A percentile compares a stretch with the other conserved stretches of the same genome.
phyloP scores from a whole-genome alignment of 2,888 invertebrate species.

The Oegoconia quadripuncta region DNA sequence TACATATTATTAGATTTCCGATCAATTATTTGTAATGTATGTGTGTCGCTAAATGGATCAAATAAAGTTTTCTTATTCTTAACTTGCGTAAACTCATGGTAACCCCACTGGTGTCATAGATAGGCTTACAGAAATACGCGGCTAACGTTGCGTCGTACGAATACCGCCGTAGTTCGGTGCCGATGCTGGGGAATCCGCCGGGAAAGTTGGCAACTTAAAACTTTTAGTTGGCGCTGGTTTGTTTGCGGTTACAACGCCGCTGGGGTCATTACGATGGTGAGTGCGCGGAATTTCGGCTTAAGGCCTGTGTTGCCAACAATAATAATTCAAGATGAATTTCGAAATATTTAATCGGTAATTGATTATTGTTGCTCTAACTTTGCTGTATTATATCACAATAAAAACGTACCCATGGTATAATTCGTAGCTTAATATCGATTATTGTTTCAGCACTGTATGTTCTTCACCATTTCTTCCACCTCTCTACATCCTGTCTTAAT shows the following conservation, averaged over 20 bases:
- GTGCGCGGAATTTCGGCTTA: slow-evolving; percentile 45
- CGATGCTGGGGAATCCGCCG: slow-evolving; percentile 38
- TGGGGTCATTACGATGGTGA: slow-evolving; percentile 62
- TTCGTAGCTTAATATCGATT: too few relatives aligned
- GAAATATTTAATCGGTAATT: background rate
- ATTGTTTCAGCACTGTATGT: too few relatives aligned
- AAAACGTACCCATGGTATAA: too few relatives aligned
- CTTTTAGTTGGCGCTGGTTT: slow-evolving; percentile 59
- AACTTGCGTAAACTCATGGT: background rate
- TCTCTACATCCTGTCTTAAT: too few relatives aligned
- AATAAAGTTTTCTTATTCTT: too few relatives aligned
- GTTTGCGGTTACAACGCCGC: slow-evolving; percentile 47
- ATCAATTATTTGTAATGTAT: too few relatives aligned
- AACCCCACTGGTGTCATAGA: background rate
- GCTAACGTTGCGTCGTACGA: slow-evolving; percentile 21
- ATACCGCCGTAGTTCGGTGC: slow-evolving; percentile 27
- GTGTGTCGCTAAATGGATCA: too few relatives aligned
- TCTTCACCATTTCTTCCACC: too few relatives aligned
- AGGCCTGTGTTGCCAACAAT: slow-evolving; percentile 11
- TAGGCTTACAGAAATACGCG: background rate
- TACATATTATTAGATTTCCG: too few relatives aligned
- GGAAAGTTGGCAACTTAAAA: slow-evolving; percentile 53
- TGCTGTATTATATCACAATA: too few relatives aligned
- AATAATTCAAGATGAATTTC: background rate
- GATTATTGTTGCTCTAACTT: background rate